Evolutionary conservation across 2,113 vertebrate species (phyloP), one percentile per base, ranked within the genome.

Genomic region (Progne subis): DNA sequence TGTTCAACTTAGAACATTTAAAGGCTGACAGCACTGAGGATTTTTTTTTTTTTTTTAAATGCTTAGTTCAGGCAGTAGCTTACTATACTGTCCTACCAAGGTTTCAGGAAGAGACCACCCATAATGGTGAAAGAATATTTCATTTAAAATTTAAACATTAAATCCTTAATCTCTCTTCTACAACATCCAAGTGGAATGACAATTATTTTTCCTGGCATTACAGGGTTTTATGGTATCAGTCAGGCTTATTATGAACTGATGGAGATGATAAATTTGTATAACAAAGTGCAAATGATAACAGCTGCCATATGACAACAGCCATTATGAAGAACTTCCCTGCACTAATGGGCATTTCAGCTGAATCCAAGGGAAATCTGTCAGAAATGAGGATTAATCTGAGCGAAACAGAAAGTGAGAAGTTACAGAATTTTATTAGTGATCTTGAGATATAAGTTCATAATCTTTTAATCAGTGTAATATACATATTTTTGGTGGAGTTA

Each of bases 21-120:
- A 93, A 86, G 39, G 5, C n/a, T 75, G 64, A 70, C 25, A 82
- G 49, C 3, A 16, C 8, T 43, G 13, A 91, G 24, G 56, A 18
- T 25, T 60, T 56, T 5, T 37, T 37, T 37, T 25, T 19, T 26
- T 13, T 21, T 29, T 67, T 67, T 41, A 74, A 31, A n/a, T 32
- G 25, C 32, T 53, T 39, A 74, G 18, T 61, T 91, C 39, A 78
- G 34, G 32, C 87, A 74, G 21, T 4, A 70, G 13, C 18, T 56
- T 71, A 59, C 71, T 67, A 55, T 50, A 52, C 60, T 81, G 85
- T 93, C 52, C 77, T 91, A 81, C 13, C 31, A 67, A 24, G 20
- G 65, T 75, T 88, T 78, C 71, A 72, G 65, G 86, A 86, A 49
- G 31, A 93, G 94, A 96, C 95, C 95, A 97, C 95, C 92, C 92